Base-by-base conservation (phyloP, 2,113 vertebrate species). In the Microtus pennsylvanicus region DNA sequence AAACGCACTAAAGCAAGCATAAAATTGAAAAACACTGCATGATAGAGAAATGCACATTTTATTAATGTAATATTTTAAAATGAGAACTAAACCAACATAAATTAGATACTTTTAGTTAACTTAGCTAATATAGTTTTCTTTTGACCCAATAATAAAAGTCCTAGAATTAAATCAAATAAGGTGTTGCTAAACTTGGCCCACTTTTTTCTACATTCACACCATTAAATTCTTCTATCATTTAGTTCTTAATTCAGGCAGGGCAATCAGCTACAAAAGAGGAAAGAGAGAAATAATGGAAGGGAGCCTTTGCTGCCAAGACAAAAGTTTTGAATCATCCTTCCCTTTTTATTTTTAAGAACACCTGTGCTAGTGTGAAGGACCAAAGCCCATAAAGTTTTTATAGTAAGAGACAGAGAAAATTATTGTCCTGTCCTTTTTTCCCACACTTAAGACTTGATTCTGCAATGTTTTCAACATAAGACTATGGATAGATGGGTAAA, bases 1-100 rank as follows among this genome's bases (percentile, higher is more conserved):
- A 19, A 74, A 38, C n/a, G 24, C 28, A 24, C 0, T 65, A 80
- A 75, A 63, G 1, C 19, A 75, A 47, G 2, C 16, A 55, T 50
- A 50, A 72, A 52, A 77, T 47, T 78, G 26, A 30, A 12, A 93
- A 63, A 85, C 8, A 33, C 4, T 7, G 17, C 38, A 22, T 89
- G 3, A 24, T 83, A 2, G 67, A 35, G 55, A 78, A 12, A 50
- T 8, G 58, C 4, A 74, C 1, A 52, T 81, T 45, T 50, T 28
- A 5, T 65, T 61, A 92, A 67, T 58, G 1, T 70, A 93, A 87
- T 69, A 75, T 85, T 83, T 89, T 61, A 72, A 91, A 94, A 28
- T 21, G 28, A 82, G 50, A 82, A 87, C 0, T 12, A 12, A 11
- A 74, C 11, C n/a, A 14, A 76, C 26, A 2, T 87, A n/a, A 81